A percentile compares a stretch with the other conserved stretches of the same genome.
Evolutionary conservation across 2,113 vertebrate genomes (phyloP).

Genomic region (Pseudorasbora parva): DNA sequence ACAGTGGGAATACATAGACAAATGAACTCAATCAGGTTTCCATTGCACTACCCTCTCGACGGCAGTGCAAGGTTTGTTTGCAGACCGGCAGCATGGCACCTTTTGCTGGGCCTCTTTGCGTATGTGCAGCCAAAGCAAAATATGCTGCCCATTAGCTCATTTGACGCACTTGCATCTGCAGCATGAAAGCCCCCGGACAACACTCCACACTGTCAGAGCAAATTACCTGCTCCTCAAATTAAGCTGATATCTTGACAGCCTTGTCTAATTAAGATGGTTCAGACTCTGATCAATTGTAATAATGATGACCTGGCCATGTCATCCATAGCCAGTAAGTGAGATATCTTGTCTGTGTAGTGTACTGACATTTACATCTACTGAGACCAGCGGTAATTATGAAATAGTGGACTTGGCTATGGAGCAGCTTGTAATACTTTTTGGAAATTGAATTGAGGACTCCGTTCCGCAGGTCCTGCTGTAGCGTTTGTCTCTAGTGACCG

Average conservation of each 20-base stretch:
- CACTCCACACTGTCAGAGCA: conserved; percentile 27
- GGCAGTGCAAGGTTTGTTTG: conserved; percentile 11
- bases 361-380: conserved; percentile 37
- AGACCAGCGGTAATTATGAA: conserved; percentile 54
- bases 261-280: conserved; percentile 59
- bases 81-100: not conserved
- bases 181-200: not conserved
- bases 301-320: conserved; percentile 29
- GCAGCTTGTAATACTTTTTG: conserved; percentile 42
- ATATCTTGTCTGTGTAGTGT: conserved; percentile 25
- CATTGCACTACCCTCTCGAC: conserved; percentile 11
- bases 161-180: conserved; percentile 30
- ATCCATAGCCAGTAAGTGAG: conserved; percentile 24
- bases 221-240: conserved; percentile 58
- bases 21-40: conserved; percentile 49
- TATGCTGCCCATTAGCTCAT: conserved; percentile 35
- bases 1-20: conserved; percentile 22
- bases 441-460: conserved; percentile 58
- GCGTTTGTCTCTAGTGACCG: conserved; percentile 60
- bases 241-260: conserved; percentile 50
- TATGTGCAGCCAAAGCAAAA: conserved; percentile 38
- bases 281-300: conserved; percentile 58
- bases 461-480: conserved; percentile 35
- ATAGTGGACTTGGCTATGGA: conserved; percentile 26
- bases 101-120: conserved; percentile 22